A percentile compares a stretch with the other conserved stretches of the same genome.
These are phyloP conservation scores for Oscarella lobularis DNA, from an alignment of 37 sponge, comb jelly and placozoan genomes.

Conservation along the genomic window DNA sequence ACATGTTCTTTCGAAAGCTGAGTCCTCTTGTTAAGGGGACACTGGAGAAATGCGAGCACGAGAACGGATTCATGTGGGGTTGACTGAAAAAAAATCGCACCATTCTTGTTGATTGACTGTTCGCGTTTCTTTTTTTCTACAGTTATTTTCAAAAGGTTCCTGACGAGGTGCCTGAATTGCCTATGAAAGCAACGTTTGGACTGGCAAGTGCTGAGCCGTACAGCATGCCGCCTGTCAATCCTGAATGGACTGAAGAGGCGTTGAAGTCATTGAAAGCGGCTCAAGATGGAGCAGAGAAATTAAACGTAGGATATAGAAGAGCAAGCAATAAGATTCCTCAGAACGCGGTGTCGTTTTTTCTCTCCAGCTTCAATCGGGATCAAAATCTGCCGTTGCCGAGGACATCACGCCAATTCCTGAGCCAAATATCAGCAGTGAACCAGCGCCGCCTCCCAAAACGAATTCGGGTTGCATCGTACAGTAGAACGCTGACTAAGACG, in stretches of 20 bases:
- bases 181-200: conserved; percentile 74
- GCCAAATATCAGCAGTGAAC: conserved; percentile 74
- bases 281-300: conserved; percentile 18
- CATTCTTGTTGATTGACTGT: no score
- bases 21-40: conserved; percentile 65
- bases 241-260: conserved; percentile 85
- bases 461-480: conserved; percentile 61
- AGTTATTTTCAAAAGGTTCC: conserved; percentile 96
- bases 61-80: conserved; percentile 99
- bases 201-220: conserved; percentile 85
- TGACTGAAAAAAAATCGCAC: no score
- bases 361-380: no score
- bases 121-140: no score
- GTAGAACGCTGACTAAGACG: conserved; percentile 12
- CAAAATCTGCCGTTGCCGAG: conserved; percentile 40
- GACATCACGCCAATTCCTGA: conserved; percentile 83
- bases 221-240: conserved; percentile 71
- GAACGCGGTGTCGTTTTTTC: no score
- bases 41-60: conserved; percentile 79
- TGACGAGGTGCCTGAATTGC: conserved; percentile 62
- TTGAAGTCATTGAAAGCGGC: conserved; percentile 5
- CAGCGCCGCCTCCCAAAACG: conserved; percentile 53
- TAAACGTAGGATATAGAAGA: conserved; percentile 37
- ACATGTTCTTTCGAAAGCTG: conserved; percentile 94
- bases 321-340: no score